A percentile compares a stretch with the other conserved stretches of the same genome.
Evolutionary conservation across 2,888 invertebrate species (phyloP).

Genomic region (Heliconius charithonia): DNA sequence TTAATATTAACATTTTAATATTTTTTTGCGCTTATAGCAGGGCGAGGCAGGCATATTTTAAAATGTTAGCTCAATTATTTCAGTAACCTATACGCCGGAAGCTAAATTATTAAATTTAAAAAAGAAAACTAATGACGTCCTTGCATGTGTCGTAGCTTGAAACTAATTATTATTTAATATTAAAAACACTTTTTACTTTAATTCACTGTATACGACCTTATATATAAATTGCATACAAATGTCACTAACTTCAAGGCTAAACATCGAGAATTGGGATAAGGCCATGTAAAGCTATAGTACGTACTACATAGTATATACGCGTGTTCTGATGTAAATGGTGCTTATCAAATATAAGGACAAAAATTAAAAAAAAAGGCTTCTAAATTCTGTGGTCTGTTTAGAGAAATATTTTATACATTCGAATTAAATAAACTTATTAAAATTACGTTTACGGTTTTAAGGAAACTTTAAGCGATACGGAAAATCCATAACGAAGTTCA

Average conservation of each 20-base stretch:
- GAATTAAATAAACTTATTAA: too few relatives aligned
- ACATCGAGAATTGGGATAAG: conserved; percentile 17
- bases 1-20: too few relatives aligned
- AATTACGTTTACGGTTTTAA: not conserved
- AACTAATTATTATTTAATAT: conserved; percentile 12
- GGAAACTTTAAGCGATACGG: not conserved
- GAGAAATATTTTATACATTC: not conserved
- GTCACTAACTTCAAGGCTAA: conserved; percentile 13
- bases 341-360: not conserved
- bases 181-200: not conserved
- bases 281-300: not conserved
- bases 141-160: not conserved
- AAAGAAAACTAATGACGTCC: not conserved
- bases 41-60: too few relatives aligned
- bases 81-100: too few relatives aligned
- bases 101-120: too few relatives aligned
- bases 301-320: not conserved
- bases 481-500: not conserved
- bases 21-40: too few relatives aligned
- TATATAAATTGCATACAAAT: conserved; percentile 7
- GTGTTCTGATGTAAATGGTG: not conserved
- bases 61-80: too few relatives aligned
- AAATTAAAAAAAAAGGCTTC: not conserved
- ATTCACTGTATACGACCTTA: not conserved
- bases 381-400: not conserved